Conservation (phyloP, 2,113 vertebrate species). For the Chloropsis hardwickii region DNA sequence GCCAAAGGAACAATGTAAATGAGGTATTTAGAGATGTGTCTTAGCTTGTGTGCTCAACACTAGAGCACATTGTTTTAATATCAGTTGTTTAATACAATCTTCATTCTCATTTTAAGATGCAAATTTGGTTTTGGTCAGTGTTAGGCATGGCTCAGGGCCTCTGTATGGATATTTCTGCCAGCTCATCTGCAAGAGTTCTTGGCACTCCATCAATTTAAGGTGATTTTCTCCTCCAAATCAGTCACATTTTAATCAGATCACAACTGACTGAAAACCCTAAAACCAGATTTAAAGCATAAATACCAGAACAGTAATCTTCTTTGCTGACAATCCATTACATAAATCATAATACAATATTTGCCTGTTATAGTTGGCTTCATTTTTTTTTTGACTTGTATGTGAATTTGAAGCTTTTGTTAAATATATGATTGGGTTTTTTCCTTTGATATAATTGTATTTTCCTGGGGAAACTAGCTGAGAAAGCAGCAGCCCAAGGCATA, state of each 20-base stretch:
- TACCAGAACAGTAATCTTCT: constrained; percentile 46
- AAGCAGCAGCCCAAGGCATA: not conserved
- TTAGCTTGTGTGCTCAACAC: not conserved
- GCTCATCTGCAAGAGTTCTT: not conserved
- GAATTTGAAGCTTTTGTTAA: not conserved
- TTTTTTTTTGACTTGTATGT: not conserved
- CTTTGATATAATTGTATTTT: not conserved
- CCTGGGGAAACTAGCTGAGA: not conserved
- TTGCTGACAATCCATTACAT: not conserved
- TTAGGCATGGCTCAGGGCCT: not conserved
- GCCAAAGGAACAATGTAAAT: not conserved
- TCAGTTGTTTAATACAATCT: not conserved
- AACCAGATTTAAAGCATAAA: constrained; percentile 48
- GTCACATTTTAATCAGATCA: constrained; percentile 60
- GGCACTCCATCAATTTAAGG: not conserved
- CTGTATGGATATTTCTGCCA: not conserved
- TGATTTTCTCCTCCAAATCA: constrained; percentile 42
- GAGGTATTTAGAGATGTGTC: not conserved
- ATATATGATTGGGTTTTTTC: not conserved
- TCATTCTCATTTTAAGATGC: not conserved
- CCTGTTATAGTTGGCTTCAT: constrained; percentile 43
- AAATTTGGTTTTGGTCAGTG: not conserved
- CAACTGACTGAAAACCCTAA: constrained; percentile 30
- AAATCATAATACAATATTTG: constrained; percentile 41
- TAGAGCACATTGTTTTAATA: not conserved